Conservation (phyloP, 2,888 invertebrate species). For the Aradus depressus region DNA sequence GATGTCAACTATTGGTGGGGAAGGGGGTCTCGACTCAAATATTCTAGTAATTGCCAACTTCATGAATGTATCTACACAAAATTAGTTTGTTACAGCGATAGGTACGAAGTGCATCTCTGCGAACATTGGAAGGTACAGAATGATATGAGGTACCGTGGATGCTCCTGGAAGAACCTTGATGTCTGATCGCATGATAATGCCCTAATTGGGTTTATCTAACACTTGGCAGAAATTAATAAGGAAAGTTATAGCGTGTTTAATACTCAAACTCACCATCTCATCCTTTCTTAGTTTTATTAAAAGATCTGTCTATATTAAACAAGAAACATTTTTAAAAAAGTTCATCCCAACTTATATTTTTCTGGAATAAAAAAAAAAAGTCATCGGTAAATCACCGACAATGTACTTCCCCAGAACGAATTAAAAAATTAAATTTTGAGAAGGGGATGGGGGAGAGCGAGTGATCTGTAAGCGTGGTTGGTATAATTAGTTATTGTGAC, state of each 20-base stretch:
- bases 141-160: no score
- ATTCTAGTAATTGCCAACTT: not conserved
- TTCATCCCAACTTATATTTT: no score
- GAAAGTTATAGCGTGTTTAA: conserved; percentile 24
- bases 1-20: not conserved
- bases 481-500: no score
- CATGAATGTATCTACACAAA: not conserved
- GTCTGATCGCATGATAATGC: conserved; percentile 8
- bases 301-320: no score
- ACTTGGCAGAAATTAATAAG: conserved; percentile 18
- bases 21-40: not conserved
- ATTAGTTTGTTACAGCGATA: not conserved
- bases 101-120: not conserved
- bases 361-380: no score
- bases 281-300: conserved; percentile 15
- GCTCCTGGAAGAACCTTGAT: no score
- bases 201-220: conserved; percentile 16
- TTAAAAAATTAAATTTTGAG: no score
- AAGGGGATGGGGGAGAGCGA: no score
- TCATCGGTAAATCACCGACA: no score
- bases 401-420: no score
- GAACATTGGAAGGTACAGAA: not conserved
- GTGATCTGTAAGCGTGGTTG: no score
- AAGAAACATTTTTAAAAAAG: no score
- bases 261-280: conserved; percentile 9